A percentile compares a stretch with the other conserved stretches of the same genome.
Evolutionary conservation across 2,113 vertebrate genomes (phyloP).

Genomic region (Axis porcinus): DNA sequence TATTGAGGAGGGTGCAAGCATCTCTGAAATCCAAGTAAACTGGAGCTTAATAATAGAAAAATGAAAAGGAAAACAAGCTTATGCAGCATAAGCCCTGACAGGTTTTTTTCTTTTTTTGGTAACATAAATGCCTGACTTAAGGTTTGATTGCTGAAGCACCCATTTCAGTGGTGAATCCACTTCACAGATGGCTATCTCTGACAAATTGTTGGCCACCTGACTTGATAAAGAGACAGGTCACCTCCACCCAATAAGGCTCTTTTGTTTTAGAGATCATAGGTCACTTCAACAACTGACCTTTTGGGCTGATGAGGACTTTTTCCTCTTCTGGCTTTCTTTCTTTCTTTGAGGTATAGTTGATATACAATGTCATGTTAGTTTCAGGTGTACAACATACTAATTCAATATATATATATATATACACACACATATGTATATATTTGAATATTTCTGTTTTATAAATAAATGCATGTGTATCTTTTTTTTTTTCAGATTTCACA

Average conservation of each 20-base stretch:
- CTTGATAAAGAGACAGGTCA: background rate
- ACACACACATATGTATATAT: background rate
- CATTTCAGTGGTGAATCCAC: background rate
- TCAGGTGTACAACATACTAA: background rate
- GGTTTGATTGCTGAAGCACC: background rate
- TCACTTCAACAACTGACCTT: background rate
- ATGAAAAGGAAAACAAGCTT: background rate
- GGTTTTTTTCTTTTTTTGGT: background rate
- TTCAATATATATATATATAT: background rate
- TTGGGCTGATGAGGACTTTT: background rate
- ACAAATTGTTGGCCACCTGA: background rate
- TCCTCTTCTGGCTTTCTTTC: background rate
- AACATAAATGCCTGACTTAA: background rate
- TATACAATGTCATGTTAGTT: too few relatives aligned
- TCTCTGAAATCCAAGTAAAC: background rate
- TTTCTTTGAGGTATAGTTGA: background rate
- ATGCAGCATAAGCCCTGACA: background rate
- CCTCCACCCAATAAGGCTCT: too few relatives aligned
- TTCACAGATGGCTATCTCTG: background rate
- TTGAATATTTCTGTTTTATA: background rate
- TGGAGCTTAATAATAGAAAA: background rate
- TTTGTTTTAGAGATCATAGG: background rate
- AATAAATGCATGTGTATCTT: background rate
- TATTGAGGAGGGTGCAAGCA: background rate
- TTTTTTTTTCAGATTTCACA: background rate